Conservation (phyloP, 2,113 vertebrate genomes). For the Australoheros scitulus region DNA sequence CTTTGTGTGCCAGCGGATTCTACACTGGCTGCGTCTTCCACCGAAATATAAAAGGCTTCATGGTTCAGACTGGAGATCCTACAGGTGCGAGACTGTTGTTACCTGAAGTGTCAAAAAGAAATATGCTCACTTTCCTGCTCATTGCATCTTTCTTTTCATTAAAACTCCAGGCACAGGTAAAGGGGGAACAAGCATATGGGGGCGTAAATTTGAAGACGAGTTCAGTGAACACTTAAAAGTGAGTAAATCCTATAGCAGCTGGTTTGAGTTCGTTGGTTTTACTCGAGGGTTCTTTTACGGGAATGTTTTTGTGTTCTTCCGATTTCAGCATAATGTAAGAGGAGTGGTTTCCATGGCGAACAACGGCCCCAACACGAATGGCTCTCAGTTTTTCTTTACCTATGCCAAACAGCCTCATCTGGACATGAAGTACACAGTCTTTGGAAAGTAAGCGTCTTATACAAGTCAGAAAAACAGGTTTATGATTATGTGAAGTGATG, state of each 20-base stretch:
- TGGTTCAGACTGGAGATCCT: slow-evolving; percentile 98
- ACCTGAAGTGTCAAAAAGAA: background rate
- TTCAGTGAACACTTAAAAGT: slow-evolving; percentile 97
- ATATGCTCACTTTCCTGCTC: background rate
- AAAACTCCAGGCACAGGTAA: slow-evolving; percentile 88
- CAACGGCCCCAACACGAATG: slow-evolving; percentile 94
- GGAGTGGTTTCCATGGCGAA: slow-evolving; percentile 98
- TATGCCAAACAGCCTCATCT: slow-evolving; percentile 96
- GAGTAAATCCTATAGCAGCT: slow-evolving; percentile 22
- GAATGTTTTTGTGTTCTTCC: background rate
- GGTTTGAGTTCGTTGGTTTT: background rate
- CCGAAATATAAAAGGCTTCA: slow-evolving; percentile 98
- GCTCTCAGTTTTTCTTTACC: slow-evolving; percentile 96
- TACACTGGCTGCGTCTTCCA: slow-evolving; percentile 94
- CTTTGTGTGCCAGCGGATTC: slow-evolving; percentile 92
- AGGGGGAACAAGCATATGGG: slow-evolving; percentile 97
- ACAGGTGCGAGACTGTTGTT: slow-evolving; percentile 79
- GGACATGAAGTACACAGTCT: slow-evolving; percentile 98
- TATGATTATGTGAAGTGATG: background rate
- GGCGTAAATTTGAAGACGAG: slow-evolving; percentile 96
- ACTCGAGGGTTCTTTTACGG: background rate
- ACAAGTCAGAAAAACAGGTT: background rate
- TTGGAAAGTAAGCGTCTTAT: slow-evolving; percentile 89
- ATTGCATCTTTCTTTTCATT: background rate
- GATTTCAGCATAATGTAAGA: slow-evolving; percentile 91